Conservation (phyloP, 2,888 invertebrate genomes). For the Phlogophora meticulosa region DNA sequence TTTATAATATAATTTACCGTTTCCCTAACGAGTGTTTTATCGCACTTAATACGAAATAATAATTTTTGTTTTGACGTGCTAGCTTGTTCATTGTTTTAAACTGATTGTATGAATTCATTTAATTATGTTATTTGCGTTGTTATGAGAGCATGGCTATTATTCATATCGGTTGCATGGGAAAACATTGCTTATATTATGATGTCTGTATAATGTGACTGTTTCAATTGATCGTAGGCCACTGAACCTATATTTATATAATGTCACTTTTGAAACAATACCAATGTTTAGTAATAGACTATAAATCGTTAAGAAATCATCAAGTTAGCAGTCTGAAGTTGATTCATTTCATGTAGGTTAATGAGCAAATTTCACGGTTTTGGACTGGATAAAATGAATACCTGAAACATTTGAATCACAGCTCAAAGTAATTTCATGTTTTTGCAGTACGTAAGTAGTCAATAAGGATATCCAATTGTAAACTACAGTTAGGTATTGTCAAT, state of each 20-base stretch:
- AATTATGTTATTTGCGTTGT: slow-evolving; percentile 23
- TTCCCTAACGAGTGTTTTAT: slow-evolving; percentile 38
- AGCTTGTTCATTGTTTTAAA: slow-evolving; percentile 46
- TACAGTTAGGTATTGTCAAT: slow-evolving; percentile 13
- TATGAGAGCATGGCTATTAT: slow-evolving; percentile 1
- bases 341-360: slow-evolving; percentile 1
- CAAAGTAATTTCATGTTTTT: slow-evolving; percentile 3
- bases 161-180: background rate
- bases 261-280: background rate
- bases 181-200: background rate
- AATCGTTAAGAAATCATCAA: background rate
- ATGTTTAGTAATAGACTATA: background rate
- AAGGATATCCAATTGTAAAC: slow-evolving; percentile 35
- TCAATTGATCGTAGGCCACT: background rate
- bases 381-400: background rate
- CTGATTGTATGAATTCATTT: slow-evolving; percentile 25
- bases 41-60: slow-evolving; percentile 38
- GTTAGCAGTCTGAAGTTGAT: background rate
- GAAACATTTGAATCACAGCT: background rate
- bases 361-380: background rate
- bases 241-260: slow-evolving; percentile 1
- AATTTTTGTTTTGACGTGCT: slow-evolving; percentile 43
- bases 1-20: slow-evolving; percentile 36
- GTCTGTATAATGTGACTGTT: background rate
- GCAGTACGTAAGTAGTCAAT: slow-evolving; percentile 12